Evolutionary conservation across 2,113 vertebrate genomes (phyloP).

Genomic region (Symphodus melops): DNA sequence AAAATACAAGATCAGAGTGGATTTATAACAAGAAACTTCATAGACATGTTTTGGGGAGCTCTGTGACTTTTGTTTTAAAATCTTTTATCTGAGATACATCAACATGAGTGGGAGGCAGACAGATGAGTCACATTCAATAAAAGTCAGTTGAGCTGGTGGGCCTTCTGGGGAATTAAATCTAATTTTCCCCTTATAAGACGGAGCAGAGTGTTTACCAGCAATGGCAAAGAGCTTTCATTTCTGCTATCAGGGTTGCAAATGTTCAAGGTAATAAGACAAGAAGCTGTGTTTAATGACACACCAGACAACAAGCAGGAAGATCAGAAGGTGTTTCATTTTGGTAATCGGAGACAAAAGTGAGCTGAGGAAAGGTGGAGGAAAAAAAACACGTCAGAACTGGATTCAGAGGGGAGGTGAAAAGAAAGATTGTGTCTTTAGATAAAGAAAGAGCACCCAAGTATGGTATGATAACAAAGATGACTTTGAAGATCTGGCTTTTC

Average conservation of each 20-base stretch:
- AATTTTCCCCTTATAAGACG: slow-evolving; percentile 51
- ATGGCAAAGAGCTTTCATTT: slow-evolving; percentile 40
- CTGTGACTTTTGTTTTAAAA: neutral
- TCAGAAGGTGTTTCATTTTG: slow-evolving; percentile 46
- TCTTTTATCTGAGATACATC: slow-evolving; percentile 20
- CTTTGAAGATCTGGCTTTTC: slow-evolving; percentile 41
- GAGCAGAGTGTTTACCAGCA: slow-evolving; percentile 49
- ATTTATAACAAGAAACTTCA: too few relatives aligned
- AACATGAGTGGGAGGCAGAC: slow-evolving; percentile 32
- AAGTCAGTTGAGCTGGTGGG: slow-evolving; percentile 35
- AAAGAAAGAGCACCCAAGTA: slow-evolving; percentile 24
- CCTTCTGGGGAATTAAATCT: slow-evolving; percentile 49
- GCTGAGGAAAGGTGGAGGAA: slow-evolving; percentile 16
- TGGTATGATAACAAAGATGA: slow-evolving; percentile 38
- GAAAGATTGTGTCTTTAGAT: slow-evolving; percentile 8
- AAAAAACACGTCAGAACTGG: neutral
- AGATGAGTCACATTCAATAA: slow-evolving; percentile 49
- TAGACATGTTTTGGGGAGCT: too few relatives aligned
- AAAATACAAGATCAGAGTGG: too few relatives aligned
- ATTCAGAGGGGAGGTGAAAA: neutral
- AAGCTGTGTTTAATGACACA: slow-evolving; percentile 40
- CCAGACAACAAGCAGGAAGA: slow-evolving; percentile 49
- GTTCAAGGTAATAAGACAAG: slow-evolving; percentile 51
- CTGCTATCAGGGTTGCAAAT: slow-evolving; percentile 46
- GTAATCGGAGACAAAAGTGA: slow-evolving; percentile 29